Evolutionary conservation across 2,888 invertebrate genomes (phyloP).

Genomic region (Hydroisotoma schaefferi): DNA sequence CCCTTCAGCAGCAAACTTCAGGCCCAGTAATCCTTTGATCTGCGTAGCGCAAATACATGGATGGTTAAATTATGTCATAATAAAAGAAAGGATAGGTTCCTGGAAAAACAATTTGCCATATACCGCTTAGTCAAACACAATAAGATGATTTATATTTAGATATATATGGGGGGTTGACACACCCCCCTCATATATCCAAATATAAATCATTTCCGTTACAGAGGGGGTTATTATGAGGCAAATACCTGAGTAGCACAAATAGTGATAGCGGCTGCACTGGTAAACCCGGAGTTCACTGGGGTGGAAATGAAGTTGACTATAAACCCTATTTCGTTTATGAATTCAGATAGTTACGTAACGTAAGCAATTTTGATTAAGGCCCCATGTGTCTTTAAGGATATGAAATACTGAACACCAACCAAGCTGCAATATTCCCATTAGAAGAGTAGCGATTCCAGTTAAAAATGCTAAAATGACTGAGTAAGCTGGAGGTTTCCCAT

Average conservation of each 20-base stretch:
- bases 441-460: conserved; percentile 41
- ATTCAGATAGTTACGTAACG: conserved; percentile 1
- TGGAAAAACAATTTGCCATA: no score
- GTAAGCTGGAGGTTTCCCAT: conserved; percentile 41
- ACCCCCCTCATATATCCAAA: no score
- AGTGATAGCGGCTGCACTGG: conserved; percentile 39
- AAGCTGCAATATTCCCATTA: conserved; percentile 46
- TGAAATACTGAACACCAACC: conserved; percentile 22
- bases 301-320: conserved; percentile 48
- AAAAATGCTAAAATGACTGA: conserved; percentile 44
- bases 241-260: no score
- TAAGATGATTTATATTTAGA: no score
- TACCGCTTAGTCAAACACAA: no score
- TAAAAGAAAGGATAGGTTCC: no score
- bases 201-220: no score
- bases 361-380: not conserved
- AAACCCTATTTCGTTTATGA: conserved; percentile 33
- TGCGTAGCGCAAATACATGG: conserved; percentile 44
- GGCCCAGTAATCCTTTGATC: conserved; percentile 43
- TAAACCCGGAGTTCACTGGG: conserved; percentile 44
- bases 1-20: conserved; percentile 47
- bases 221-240: no score
- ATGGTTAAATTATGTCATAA: no score
- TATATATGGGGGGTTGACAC: no score
- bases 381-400: not conserved